phyloP scores from a whole-genome alignment of 2,888 invertebrate genomes.

The Polyommatus iphigenia region DNA sequence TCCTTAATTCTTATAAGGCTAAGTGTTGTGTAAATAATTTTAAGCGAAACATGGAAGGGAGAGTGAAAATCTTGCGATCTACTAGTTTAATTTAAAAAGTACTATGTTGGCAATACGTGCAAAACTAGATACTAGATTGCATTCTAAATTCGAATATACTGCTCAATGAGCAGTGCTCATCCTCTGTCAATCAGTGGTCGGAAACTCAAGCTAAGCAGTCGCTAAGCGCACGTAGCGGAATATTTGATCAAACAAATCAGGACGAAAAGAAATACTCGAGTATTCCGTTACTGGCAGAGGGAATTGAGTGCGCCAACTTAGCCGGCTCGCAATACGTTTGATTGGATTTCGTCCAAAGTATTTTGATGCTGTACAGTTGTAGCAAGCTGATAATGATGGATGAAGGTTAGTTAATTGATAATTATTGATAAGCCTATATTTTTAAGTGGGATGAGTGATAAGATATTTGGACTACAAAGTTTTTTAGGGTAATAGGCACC shows the following conservation, averaged over 20 bases:
- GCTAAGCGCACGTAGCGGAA: slow-evolving; percentile 36
- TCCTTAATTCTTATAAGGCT: too few species aligned
- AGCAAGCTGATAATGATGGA: not conserved
- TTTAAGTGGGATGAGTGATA: too few species aligned
- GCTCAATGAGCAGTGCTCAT: not conserved
- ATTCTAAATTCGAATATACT: not conserved
- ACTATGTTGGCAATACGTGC: too few species aligned
- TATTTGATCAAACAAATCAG: slow-evolving; percentile 55
- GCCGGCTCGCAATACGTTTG: slow-evolving; percentile 63
- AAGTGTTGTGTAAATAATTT: too few species aligned
- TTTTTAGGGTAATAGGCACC: too few species aligned
- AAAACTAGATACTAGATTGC: too few species aligned
- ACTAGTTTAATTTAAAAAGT: too few species aligned
- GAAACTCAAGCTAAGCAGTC: slow-evolving; percentile 1
- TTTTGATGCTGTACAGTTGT: slow-evolving; percentile 37
- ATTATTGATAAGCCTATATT: not conserved
- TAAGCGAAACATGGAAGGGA: too few species aligned
- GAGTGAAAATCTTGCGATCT: too few species aligned
- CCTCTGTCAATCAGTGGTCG: not conserved
- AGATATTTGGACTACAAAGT: too few species aligned
- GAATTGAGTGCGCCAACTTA: slow-evolving; percentile 65
- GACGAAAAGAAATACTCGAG: slow-evolving; percentile 60
- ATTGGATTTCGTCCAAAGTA: slow-evolving; percentile 64
- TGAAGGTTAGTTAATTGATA: not conserved
- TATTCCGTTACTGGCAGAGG: slow-evolving; percentile 73